Evolutionary conservation across 2,888 invertebrate genomes (phyloP), one percentile per base, ranked within the genome.

Genomic region (Caenorhabditis sp.): DNA sequence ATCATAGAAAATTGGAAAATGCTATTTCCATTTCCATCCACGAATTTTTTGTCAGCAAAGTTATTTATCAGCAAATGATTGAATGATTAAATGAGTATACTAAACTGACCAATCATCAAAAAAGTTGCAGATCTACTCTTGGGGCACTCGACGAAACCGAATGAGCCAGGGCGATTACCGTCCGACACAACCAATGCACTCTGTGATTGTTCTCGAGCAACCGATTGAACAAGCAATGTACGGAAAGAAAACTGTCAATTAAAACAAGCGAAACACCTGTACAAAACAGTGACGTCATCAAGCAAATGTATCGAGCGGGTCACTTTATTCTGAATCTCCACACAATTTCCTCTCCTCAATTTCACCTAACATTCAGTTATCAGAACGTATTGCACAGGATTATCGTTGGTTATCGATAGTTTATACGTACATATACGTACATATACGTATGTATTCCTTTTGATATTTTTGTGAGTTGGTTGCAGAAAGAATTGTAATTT

Each of bases 161-260:
- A 71, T 74, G 74, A 71, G 56, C 13, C 67, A 56, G 9, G 76
- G 71, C 11, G 83, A 83, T 55, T 86, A 83, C 55, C 72, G 64
- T 20, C 50, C 80, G 11, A 76, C 82, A 11, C 83, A 80, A 44
- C 84, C 82, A 32, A 81, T 84, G 64, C 87, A 86, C 71, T 80
- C 82, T 15, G 83, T 88, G 2, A 88, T 88, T 58, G 84, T 87
- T 11, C 62, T 88, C 18, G 85, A 88, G 64, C 88, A 88, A 64
- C 88, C 88, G 5, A 87, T 88, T 11, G 88, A 88, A 55, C 81
- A 88, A 60, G 88, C 88, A 8, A 88, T 88, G 86, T 88, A 88
- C 20, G 88, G 88, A 51, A 88, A 87, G 58, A 87, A 85, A 56
- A 20, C 69, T 0, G 67, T 76, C 24, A 76, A 60, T 53, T 72